Base-by-base conservation (phyloP, 2,888 invertebrate genomes). In the Sinhomidia bicolor region DNA sequence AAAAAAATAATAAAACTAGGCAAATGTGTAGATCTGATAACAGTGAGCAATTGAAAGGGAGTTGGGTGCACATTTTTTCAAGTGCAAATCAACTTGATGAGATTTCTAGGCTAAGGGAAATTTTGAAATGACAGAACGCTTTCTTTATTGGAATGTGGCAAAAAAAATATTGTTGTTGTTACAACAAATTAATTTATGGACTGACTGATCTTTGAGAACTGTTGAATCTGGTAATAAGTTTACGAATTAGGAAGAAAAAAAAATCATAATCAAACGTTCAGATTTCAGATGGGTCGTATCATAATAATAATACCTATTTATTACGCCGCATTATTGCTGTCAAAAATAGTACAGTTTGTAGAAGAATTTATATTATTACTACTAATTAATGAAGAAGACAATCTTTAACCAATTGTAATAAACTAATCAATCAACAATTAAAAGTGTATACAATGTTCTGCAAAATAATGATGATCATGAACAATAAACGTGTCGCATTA, bases 201-300 rank as follows among this genome's bases (percentile, higher is more conserved):
- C 62, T 62, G 62, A 62, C 62, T 62, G 62, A 62, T 62, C 62
- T 32, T 60, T 62, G n/a, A n/a, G 62, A 62, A 62, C 62, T 32
- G 68, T 68, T 68, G 36, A 68, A 68, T 68, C 68, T 68, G 17
- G 41, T 68, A 41, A 17, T 17, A 68, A 4, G 1, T 17, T 60
- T 51, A 51, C 9, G n/a, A n/a, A n/a, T n/a, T n/a, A 12, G 10
- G 23, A 17, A 60, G 26, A 60, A 60, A 60, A 9, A 60, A 17
- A 60, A 60, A 26, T 17, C 26, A 17, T 60, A 26, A 60, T 26
- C 17, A 54, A 60, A 60, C 23, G 23, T 23, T 60, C 1, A 6
- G 20, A 23, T 60, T 60, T 26, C 23, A 23, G 2, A 4, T 23
- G 23, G 57, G 23, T 4, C 57, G 26, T 10, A 60, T 26, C 57